phyloP scores from a whole-genome alignment of 2,888 invertebrate species.

The Atrina japonica region DNA sequence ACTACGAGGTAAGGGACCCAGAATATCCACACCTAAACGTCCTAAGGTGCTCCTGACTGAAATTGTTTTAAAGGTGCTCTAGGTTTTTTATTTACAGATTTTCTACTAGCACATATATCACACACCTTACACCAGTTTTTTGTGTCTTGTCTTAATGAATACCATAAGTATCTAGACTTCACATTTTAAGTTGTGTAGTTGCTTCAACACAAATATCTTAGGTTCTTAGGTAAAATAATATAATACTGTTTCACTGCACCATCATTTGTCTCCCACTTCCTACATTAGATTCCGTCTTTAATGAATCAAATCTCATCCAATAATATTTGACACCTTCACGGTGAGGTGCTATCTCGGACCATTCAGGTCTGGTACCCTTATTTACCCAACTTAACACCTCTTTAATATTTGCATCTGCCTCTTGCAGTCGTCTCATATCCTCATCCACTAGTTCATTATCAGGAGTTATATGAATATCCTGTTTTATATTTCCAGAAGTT shows the following conservation, averaged over 20 bases:
- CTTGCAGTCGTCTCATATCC: background rate
- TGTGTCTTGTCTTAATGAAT: conserved; percentile 26
- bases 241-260: background rate
- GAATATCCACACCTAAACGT: conserved; percentile 30
- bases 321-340: conserved; percentile 11
- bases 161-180: conserved; percentile 27
- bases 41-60: conserved; percentile 32
- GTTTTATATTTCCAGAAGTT: background rate
- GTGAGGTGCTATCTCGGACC: conserved; percentile 18
- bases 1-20: conserved; percentile 36
- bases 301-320: conserved; percentile 17
- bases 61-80: conserved; percentile 30
- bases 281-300: background rate
- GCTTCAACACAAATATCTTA: background rate
- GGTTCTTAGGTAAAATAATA: background rate
- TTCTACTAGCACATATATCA: conserved; percentile 30
- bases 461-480: background rate
- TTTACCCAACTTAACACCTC: conserved; percentile 12
- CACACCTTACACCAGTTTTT: conserved; percentile 22
- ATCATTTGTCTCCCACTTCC: conserved; percentile 6
- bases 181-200: conserved; percentile 3
- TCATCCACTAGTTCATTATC: background rate
- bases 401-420: conserved; percentile 6
- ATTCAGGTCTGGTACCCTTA: conserved; percentile 12
- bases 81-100: conserved; percentile 20